Base-by-base conservation (phyloP, 1,140 invertebrate species). In the Dinoponera quadriceps region DNA sequence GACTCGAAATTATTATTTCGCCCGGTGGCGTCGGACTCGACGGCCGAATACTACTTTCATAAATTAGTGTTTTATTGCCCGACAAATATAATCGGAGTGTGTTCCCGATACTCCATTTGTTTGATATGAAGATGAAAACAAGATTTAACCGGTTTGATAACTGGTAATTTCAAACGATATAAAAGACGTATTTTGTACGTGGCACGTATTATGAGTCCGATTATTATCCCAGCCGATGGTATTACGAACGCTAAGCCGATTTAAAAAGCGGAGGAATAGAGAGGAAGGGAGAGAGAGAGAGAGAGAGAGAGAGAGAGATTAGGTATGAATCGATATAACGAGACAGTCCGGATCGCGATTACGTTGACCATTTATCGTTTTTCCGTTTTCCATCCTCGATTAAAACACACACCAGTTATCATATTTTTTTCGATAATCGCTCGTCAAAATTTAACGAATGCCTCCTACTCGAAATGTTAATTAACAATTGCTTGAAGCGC, bases 171-270 rank as follows among this genome's bases (percentile, higher is more conserved):
- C 14, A 7, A 63, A 65, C 16, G n/a, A 59, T 59, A 14, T 14
- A 13, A 65, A 65, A 75, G 11, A 65, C 11, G 9, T 18, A 51
- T 54, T 51, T 65, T 14, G 20, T 18, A 49, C 57, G n/a, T 16
- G 44, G 27, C 14, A n/a, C n/a, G n/a, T n/a, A 60, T 48, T 59
- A 49, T 22, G 3, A 60, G 5, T 49, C 25, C 11, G 13, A 74
- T 60, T 75, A 75, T 54, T 65, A 54, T 75, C 14, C 7, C 27
- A 16, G 25, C n/a, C 22, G 13, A 65, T 51, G 20, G 44, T 73
- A 72, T 81, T 81, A 60, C n/a, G 18, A 73, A 49, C 22, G 25
- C 55, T 80, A 69, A 44, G 38, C 38, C 38, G 38, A 44, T 44
- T 44, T 9, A 44, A 44, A 44, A 44, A 44, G 38, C 3, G 38